Conservation (phyloP, 2,888 invertebrate genomes). For the Hypolimnas misippus region DNA sequence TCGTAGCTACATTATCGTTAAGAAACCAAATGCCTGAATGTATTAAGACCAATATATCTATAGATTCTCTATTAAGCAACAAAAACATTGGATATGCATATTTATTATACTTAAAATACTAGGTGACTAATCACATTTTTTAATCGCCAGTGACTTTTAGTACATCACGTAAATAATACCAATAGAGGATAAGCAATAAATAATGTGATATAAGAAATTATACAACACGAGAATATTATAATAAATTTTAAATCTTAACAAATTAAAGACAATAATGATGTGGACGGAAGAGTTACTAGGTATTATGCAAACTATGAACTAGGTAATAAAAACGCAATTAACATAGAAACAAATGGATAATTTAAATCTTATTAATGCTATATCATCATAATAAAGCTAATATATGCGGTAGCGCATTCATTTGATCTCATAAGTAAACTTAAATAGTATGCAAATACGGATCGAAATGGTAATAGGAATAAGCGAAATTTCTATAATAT, state of each 20-base stretch:
- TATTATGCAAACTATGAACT: slow-evolving; percentile 13
- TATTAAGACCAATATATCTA: too few species aligned
- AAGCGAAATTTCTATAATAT: not conserved
- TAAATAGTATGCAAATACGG: slow-evolving; percentile 1
- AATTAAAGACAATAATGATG: too few species aligned
- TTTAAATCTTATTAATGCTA: slow-evolving; percentile 12
- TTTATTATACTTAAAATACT: too few species aligned
- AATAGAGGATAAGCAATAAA: not conserved
- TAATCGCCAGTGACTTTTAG: too few species aligned
- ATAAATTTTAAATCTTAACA: too few species aligned
- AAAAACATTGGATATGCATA: too few species aligned
- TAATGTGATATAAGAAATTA: not conserved
- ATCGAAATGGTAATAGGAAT: not conserved
- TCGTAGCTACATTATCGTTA: too few species aligned
- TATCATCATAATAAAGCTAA: slow-evolving; percentile 10
- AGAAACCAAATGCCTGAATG: too few species aligned
- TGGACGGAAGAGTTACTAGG: slow-evolving; percentile 1
- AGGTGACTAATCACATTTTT: too few species aligned
- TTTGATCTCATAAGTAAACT: slow-evolving; percentile 22
- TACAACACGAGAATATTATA: not conserved
- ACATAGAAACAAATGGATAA: slow-evolving; percentile 22
- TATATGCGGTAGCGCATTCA: slow-evolving; percentile 18
- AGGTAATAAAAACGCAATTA: slow-evolving; percentile 8
- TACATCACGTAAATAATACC: not conserved
- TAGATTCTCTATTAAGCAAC: too few species aligned